Base-by-base conservation (phyloP, 2,888 invertebrate genomes). In the Anoncus sp. region DNA sequence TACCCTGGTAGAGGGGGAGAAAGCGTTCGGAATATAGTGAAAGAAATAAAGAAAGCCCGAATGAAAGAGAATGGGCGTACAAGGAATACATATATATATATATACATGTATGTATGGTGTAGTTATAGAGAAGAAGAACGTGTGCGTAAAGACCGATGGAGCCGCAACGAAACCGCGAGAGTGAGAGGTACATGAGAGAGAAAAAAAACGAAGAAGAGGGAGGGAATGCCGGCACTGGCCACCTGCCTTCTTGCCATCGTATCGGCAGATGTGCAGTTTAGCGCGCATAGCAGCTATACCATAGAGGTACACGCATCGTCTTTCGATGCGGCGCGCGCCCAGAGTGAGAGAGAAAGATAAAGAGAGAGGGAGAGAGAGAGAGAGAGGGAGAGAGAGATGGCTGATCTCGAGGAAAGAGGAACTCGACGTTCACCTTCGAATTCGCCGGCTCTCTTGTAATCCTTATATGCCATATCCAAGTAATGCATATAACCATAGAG, bases 181-280 rank as follows among this genome's bases (percentile, higher is more conserved):
- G 55, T 10, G 31, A 31, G 72, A 60, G 57, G 12, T 47, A 47
- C 49, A 59, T 31, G 65, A 3, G 16, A 49, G 65, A 63, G 16
- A 31, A 43, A 43, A 12, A 55, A 18, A 18, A n/a, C 9, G 31
- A 72, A 66, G 55, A 71, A 74, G 76, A 79, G 78, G 62, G 71
- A 65, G 47, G 71, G 73, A 81, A 82, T 83, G 73, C 59, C 70
- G 70, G 83, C 84, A 86, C 84, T 87, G 84, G 86, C 88, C 90
- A 90, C 90, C 90, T 90, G 90, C 89, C 87, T 83, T 70, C 65
- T 67, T 47, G 51, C 70, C 69, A 73, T n/a, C 84, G 82, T 83
- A 84, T 82, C 83, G 87, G 88, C 90, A 90, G 90, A 89, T 90
- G 90, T 87, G 85, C 84, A 67, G 65, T 74, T 77, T 74, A 74